Conservation (phyloP, 2,797 vertebrate genomes). For the Discoglossus pictus region DNA sequence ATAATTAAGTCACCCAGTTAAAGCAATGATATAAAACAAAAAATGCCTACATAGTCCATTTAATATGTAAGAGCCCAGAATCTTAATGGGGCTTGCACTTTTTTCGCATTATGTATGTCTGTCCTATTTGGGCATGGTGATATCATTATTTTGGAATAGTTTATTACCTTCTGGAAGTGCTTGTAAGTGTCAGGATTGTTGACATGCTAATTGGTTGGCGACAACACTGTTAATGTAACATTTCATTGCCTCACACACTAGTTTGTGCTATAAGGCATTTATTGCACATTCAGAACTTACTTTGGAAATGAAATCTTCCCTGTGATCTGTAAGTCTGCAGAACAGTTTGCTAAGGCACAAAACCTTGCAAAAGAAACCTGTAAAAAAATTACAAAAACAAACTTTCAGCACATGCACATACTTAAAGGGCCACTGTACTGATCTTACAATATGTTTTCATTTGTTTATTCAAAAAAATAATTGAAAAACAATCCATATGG, state of each 20-base stretch:
- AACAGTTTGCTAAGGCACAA: slow-evolving; percentile 86
- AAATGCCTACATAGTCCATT: too few relatives aligned
- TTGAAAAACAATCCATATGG: too few relatives aligned
- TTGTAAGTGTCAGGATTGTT: slow-evolving; percentile 13
- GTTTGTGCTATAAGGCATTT: neutral
- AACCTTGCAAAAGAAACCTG: slow-evolving; percentile 88
- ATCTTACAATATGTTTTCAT: too few relatives aligned
- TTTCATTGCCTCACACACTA: neutral
- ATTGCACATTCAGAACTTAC: slow-evolving; percentile 72
- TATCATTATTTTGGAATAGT: slow-evolving; percentile 21
- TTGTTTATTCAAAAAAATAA: too few relatives aligned
- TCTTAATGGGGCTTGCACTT: too few relatives aligned
- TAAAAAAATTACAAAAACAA: slow-evolving; percentile 51
- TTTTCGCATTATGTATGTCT: too few relatives aligned
- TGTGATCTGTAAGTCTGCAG: slow-evolving; percentile 86
- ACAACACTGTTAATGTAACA: slow-evolving; percentile 1
- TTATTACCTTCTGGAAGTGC: neutral
- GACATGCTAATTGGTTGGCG: slow-evolving; percentile 15
- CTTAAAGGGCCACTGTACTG: too few relatives aligned
- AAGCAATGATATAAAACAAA: too few relatives aligned
- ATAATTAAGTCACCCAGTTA: too few relatives aligned
- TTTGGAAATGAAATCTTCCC: slow-evolving; percentile 79
- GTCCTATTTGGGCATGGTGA: slow-evolving; percentile 13
- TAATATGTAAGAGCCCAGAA: too few relatives aligned
- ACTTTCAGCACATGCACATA: neutral